phyloP scores from a whole-genome alignment of 2,797 vertebrate species.

The Zalophus californianus region DNA sequence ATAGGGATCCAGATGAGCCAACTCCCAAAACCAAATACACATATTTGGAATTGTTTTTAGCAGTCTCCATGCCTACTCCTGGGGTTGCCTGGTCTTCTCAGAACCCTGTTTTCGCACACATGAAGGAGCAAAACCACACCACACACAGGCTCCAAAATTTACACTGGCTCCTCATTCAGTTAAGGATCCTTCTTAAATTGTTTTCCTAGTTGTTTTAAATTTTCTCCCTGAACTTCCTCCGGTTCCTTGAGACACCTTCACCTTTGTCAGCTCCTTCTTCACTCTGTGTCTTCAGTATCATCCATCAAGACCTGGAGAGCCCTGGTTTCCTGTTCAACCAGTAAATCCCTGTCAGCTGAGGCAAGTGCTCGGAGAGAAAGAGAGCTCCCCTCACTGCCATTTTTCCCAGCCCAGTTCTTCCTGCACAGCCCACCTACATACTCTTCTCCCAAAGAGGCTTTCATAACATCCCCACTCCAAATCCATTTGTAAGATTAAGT shows the following conservation, averaged over 20 bases:
- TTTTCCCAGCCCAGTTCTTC: neutral
- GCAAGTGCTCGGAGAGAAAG: rapidly evolving
- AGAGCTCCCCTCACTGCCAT: neutral
- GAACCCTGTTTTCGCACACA: slow-evolving; percentile 54
- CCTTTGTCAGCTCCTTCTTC: neutral
- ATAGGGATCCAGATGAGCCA: neutral
- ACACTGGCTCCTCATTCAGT: neutral
- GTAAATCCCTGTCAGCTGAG: neutral
- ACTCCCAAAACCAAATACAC: slow-evolving; percentile 56
- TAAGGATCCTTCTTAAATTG: slow-evolving; percentile 5
- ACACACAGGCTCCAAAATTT: slow-evolving; percentile 51
- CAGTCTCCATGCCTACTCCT: slow-evolving; percentile 62
- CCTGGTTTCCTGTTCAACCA: neutral
- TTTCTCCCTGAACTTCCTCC: neutral
- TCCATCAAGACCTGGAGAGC: neutral
- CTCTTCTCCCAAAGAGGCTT: neutral
- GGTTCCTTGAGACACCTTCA: slow-evolving; percentile 1
- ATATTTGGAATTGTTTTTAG: slow-evolving; percentile 66
- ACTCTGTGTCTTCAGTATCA: neutral
- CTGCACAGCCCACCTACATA: neutral
- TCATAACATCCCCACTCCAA: neutral
- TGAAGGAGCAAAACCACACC: neutral
- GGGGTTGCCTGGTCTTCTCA: neutral
- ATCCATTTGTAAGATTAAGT: neutral
- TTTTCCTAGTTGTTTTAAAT: slow-evolving; percentile 39